These are phyloP conservation scores for Petrocephalus schoutedeni DNA, from an alignment of 2,797 vertebrate genomes.

Conservation along the genomic window DNA sequence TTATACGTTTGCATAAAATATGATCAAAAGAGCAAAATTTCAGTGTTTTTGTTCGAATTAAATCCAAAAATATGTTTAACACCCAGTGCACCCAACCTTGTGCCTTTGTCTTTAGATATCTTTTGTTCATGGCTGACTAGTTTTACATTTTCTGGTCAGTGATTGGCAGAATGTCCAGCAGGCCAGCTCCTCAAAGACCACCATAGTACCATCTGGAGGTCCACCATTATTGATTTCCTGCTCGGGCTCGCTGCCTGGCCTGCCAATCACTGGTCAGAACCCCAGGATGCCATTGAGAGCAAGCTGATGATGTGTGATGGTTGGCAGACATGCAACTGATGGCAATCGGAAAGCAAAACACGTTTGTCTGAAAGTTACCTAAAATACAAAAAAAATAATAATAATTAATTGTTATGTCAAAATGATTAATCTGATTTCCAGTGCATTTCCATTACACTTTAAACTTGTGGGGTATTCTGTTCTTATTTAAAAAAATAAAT, in stretches of 20 bases:
- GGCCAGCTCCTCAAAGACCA: conserved; percentile 76
- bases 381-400: conserved; percentile 34
- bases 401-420: conserved; percentile 40
- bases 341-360: conserved; percentile 62
- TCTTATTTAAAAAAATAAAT: not conserved
- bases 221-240: conserved; percentile 84
- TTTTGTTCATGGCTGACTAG: conserved; percentile 81
- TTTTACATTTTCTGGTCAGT: conserved; percentile 80
- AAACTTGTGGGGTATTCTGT: not conserved
- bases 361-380: conserved; percentile 43
- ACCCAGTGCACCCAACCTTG: conserved; percentile 57
- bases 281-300: conserved; percentile 79
- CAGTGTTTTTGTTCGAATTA: conserved; percentile 43
- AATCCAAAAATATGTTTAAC: conserved; percentile 56
- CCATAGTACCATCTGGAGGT: conserved; percentile 72
- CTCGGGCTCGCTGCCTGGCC: conserved; percentile 71
- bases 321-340: conserved; percentile 63
- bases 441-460: not conserved
- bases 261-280: conserved; percentile 82
- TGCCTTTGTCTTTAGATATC: conserved; percentile 72
- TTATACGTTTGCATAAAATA: conserved; percentile 60
- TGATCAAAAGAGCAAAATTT: not conserved
- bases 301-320: conserved; percentile 66
- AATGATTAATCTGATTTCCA: not conserved
- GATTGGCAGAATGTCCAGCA: conserved; percentile 72